Conservation (phyloP, 2,113 vertebrate genomes). For the Ranitomeya variabilis region DNA sequence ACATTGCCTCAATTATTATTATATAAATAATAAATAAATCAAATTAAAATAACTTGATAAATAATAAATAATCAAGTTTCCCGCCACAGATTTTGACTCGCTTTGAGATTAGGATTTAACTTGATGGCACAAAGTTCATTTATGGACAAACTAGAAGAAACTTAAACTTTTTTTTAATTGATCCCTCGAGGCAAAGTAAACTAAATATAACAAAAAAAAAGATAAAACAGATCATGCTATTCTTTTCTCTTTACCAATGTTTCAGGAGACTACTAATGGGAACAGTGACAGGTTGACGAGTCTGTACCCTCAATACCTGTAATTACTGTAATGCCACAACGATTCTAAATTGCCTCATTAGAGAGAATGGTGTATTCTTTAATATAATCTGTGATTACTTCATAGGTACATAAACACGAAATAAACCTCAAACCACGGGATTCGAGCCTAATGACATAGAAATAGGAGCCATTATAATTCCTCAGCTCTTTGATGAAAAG, state of each 20-base stretch:
- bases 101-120: not conserved
- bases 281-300: not conserved
- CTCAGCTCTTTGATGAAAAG: constrained; percentile 27
- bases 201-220: not conserved
- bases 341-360: constrained; percentile 16
- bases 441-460: not conserved
- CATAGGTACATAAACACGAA: constrained; percentile 17
- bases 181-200: not conserved
- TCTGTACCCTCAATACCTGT: not conserved
- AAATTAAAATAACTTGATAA: no score
- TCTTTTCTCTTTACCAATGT: not conserved
- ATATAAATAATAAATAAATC: no score
- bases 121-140: not conserved
- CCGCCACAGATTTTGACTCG: not conserved
- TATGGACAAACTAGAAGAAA: no score
- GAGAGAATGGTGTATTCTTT: not conserved
- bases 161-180: no score
- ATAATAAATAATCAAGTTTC: not conserved
- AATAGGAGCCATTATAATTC: not conserved
- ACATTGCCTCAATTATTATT: not conserved
- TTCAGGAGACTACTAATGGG: not conserved
- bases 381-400: constrained; percentile 16
- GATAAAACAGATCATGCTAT: not conserved
- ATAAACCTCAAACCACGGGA: not conserved
- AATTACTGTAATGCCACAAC: constrained; percentile 18